These are phyloP conservation scores for Pimephales promelas DNA, from an alignment of 2,113 vertebrate species.

Conservation along the genomic window DNA sequence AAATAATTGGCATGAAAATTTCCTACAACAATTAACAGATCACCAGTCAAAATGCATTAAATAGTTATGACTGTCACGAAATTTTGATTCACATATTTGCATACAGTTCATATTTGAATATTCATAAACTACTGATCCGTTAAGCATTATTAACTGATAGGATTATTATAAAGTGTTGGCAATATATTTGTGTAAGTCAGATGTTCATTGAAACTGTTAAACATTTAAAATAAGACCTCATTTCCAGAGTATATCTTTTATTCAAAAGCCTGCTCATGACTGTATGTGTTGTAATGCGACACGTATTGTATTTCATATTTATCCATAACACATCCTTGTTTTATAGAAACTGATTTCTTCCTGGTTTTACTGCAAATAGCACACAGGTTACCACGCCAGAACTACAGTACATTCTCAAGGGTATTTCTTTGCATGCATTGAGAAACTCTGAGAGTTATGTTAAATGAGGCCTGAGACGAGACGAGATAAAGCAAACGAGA, in stretches of 20 bases:
- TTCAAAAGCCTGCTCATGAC: too few species aligned
- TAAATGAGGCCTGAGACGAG: slow-evolving; percentile 35
- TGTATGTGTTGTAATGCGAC: neutral
- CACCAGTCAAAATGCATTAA: neutral
- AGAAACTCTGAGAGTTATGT: slow-evolving; percentile 27
- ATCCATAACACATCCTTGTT: neutral
- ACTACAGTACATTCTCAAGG: neutral
- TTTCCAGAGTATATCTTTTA: too few species aligned
- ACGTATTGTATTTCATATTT: neutral
- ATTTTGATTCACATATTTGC: neutral
- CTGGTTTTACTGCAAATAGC: neutral
- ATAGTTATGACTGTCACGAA: neutral
- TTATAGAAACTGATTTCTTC: neutral
- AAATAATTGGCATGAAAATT: neutral
- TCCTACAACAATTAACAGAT: neutral
- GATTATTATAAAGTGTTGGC: neutral
- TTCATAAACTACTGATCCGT: neutral
- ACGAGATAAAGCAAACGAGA: slow-evolving; percentile 46
- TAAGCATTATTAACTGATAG: neutral
- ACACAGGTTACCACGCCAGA: neutral
- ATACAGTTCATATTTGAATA: neutral
- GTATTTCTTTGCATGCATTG: slow-evolving; percentile 29
- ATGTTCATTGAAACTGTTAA: neutral
- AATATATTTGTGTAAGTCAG: neutral
- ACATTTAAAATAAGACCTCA: neutral